Evolutionary conservation across 1,140 invertebrate genomes (phyloP).

Genomic region (Meloidogyne chitwoodi): DNA sequence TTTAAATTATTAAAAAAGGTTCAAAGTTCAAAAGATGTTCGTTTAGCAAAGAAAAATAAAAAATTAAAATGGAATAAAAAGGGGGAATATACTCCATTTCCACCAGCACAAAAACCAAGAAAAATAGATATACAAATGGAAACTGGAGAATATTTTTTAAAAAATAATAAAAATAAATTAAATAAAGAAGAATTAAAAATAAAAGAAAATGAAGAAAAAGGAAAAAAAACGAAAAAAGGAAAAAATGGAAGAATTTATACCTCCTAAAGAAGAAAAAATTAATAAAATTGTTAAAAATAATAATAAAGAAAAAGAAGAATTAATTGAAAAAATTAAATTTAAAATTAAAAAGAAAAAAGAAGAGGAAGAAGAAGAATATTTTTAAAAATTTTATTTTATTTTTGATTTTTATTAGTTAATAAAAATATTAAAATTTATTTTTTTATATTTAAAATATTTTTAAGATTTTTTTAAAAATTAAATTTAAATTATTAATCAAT

Average conservation of each 20-base stretch:
- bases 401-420: no score
- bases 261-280: slow-evolving; percentile 27
- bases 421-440: no score
- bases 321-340: background rate
- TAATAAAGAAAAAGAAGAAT: slow-evolving; percentile 38
- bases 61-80: slow-evolving; percentile 68
- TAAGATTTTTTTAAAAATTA: no score
- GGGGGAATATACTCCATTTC: slow-evolving; percentile 93
- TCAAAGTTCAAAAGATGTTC: slow-evolving; percentile 69
- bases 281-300: slow-evolving; percentile 30
- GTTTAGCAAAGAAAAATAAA: slow-evolving; percentile 76
- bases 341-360: background rate
- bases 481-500: no score
- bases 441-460: no score
- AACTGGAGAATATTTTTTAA: slow-evolving; percentile 90
- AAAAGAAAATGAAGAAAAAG: slow-evolving; percentile 17
- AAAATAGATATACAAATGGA: slow-evolving; percentile 86
- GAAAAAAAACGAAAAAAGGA: slow-evolving; percentile 28
- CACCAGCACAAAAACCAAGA: slow-evolving; percentile 74
- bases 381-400: background rate
- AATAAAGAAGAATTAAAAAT: slow-evolving; percentile 23
- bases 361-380: background rate
- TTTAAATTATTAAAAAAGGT: slow-evolving; percentile 26
- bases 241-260: slow-evolving; percentile 19
- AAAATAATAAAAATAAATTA: slow-evolving; percentile 62